Evolutionary conservation across 2,113 vertebrate genomes (phyloP).

Genomic region (Montifringilla adamsi): DNA sequence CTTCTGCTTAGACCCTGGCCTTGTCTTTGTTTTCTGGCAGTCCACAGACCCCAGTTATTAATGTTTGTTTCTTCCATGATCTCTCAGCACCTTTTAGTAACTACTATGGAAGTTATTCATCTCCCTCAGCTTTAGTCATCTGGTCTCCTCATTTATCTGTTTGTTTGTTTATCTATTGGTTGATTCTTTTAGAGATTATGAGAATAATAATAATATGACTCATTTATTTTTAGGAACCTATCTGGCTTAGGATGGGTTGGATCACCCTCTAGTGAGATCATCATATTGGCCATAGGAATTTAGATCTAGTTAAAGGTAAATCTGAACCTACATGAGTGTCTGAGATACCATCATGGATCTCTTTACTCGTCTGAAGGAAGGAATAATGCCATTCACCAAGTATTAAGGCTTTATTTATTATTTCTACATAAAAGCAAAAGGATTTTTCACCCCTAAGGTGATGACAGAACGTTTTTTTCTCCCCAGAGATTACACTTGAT

Average conservation of each 20-base stretch:
- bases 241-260: neutral
- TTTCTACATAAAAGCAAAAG: neutral
- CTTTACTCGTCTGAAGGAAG: neutral
- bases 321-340: neutral
- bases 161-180: neutral
- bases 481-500: neutral
- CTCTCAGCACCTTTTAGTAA: neutral
- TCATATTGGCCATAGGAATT: neutral
- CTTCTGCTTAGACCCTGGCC: neutral
- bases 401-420: neutral
- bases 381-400: neutral
- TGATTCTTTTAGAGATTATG: accelerated
- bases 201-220: neutral
- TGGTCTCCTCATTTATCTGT: neutral
- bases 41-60: neutral
- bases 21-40: neutral
- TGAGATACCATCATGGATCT: neutral
- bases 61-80: neutral
- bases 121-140: neutral
- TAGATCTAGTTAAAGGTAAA: neutral
- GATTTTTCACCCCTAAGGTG: neutral
- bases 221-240: neutral
- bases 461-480: neutral
- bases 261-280: neutral
- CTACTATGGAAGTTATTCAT: neutral